phyloP scores from a whole-genome alignment of 2,113 vertebrate species.

The Otolemur garnettii region DNA sequence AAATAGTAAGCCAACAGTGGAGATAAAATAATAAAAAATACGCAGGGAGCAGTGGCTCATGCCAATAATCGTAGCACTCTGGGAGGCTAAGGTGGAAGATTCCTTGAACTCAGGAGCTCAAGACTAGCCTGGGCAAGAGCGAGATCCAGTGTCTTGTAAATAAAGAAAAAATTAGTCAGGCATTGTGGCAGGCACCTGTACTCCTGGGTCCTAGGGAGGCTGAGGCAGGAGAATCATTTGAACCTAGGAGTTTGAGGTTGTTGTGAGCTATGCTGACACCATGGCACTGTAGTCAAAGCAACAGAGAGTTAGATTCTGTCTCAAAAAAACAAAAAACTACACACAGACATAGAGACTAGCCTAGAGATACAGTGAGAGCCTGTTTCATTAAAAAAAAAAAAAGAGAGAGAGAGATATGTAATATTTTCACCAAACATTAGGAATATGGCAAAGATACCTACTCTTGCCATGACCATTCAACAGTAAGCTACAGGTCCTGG shows the following conservation, averaged over 20 bases:
- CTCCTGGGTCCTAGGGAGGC: too few species aligned
- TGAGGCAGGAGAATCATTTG: too few species aligned
- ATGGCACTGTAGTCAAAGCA: too few species aligned
- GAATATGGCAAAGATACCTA: neutral
- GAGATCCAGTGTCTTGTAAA: too few species aligned
- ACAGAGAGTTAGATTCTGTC: too few species aligned
- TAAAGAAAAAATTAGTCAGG: too few species aligned
- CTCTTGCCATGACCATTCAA: neutral
- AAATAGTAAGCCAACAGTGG: neutral
- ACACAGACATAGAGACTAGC: neutral
- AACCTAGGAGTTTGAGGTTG: too few species aligned
- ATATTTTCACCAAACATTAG: neutral
- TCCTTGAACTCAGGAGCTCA: neutral
- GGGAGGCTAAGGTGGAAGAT: neutral
- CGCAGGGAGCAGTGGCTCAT: neutral
- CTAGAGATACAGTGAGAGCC: neutral
- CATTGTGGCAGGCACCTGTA: too few species aligned
- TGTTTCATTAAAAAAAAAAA: too few species aligned
- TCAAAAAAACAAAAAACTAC: too few species aligned
- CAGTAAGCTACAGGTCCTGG: neutral
- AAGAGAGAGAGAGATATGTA: too few species aligned
- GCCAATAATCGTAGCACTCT: neutral
- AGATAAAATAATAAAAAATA: neutral
- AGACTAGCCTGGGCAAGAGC: neutral
- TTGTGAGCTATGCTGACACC: too few species aligned